Percentiles rank a stretch among this genome's conserved stretches.
Evolutionary conservation across 2,113 vertebrate species (phyloP).

Genomic region (Nothobranchius kuhntae): DNA sequence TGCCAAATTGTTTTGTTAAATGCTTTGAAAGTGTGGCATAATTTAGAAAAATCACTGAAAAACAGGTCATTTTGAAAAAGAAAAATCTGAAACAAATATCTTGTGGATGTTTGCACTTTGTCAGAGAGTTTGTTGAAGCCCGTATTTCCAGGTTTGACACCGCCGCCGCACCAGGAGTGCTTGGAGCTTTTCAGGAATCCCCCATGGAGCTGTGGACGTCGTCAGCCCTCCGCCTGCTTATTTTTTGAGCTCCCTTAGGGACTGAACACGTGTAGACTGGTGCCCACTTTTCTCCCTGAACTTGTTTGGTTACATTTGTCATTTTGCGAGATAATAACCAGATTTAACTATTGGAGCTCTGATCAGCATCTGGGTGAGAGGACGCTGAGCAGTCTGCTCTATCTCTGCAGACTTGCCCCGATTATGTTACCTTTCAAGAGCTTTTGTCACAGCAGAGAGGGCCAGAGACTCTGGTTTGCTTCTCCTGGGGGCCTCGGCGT

Average conservation of each 20-base stretch:
- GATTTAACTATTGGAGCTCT: constrained; percentile 76
- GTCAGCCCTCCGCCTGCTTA: constrained; percentile 78
- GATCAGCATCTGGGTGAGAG: constrained; percentile 72
- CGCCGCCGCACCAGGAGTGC: constrained; percentile 36
- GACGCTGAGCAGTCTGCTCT: constrained; percentile 80
- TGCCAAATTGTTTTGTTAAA: background rate
- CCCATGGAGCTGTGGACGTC: constrained; percentile 69
- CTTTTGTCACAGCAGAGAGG: constrained; percentile 75
- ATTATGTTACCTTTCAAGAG: constrained; percentile 84
- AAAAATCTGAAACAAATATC: background rate
- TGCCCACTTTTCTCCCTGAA: constrained; percentile 61
- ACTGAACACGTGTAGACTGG: constrained; percentile 74
- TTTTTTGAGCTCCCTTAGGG: constrained; percentile 85
- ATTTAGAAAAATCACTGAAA: no score
- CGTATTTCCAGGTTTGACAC: constrained; percentile 50
- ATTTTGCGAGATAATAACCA: constrained; percentile 82
- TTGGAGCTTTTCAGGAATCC: constrained; percentile 57
- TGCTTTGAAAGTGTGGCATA: background rate
- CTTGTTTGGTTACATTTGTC: constrained; percentile 82
- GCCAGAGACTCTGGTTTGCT: constrained; percentile 70
- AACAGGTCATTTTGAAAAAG: no score
- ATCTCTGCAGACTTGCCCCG: constrained; percentile 72
- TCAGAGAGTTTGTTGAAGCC: constrained; percentile 18
- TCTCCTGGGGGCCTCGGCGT: constrained; percentile 75
- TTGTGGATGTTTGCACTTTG: background rate